Evolutionary conservation across 1,140 invertebrate genomes (phyloP).

Genomic region (Leptinotarsa lineolata): DNA sequence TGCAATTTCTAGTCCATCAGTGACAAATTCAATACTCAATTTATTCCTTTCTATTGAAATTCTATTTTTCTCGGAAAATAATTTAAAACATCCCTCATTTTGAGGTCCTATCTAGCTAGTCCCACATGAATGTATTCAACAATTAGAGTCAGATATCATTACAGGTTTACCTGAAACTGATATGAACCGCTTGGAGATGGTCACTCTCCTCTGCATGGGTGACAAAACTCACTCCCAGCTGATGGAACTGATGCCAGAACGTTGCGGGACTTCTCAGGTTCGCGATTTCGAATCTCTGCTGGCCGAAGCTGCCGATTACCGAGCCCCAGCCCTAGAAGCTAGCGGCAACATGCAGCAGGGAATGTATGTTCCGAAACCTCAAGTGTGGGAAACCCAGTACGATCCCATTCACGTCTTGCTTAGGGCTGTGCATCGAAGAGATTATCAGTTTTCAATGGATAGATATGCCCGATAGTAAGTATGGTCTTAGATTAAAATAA

Average conservation of each 20-base stretch:
- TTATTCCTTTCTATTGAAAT: no score
- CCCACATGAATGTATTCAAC: no score
- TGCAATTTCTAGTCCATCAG: no score
- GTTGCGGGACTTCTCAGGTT: conserved; percentile 87
- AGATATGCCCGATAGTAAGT: conserved; percentile 83
- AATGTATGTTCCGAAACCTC: conserved; percentile 86
- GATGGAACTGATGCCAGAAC: conserved; percentile 93
- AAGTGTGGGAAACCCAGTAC: conserved; percentile 90
- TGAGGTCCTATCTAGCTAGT: no score
- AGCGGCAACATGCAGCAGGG: conserved; percentile 85
- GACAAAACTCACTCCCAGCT: conserved; percentile 95
- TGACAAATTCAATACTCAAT: no score
- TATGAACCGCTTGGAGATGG: conserved; percentile 81
- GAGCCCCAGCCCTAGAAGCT: conserved; percentile 76
- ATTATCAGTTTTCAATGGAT: conserved; percentile 94
- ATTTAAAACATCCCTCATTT: no score
- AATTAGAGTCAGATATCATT: neutral
- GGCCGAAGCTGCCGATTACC: conserved; percentile 78
- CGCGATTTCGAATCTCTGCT: conserved; percentile 87
- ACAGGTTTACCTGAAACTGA: conserved; percentile 60
- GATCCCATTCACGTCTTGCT: conserved; percentile 92
- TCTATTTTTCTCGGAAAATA: no score
- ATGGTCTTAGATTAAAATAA: neutral
- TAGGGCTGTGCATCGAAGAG: conserved; percentile 86
- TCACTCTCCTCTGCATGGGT: conserved; percentile 86